These are phyloP conservation scores for Oxystoma pomonae DNA, from an alignment of 2,888 invertebrate species.

Conservation along the genomic window DNA sequence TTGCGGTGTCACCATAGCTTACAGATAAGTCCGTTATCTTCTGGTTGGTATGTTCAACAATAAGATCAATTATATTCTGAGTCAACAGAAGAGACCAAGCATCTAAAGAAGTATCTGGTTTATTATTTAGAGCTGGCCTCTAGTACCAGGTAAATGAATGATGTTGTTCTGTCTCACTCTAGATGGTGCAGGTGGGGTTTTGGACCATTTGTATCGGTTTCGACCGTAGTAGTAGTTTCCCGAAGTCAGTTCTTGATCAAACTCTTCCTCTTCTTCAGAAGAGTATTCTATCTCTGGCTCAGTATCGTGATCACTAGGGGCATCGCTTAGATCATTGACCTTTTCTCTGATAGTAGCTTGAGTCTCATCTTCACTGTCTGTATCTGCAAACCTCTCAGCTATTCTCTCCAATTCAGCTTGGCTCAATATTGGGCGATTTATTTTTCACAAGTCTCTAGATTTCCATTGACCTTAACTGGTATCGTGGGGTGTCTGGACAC, in stretches of 20 bases:
- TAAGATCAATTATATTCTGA: constrained; percentile 10
- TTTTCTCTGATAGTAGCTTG: neutral
- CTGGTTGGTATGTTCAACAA: constrained; percentile 14
- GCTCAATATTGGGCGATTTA: neutral
- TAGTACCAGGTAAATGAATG: constrained; percentile 12
- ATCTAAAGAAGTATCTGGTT: constrained; percentile 15
- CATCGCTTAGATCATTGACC: neutral
- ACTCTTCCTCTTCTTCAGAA: constrained; percentile 6
- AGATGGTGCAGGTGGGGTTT: constrained; percentile 12
- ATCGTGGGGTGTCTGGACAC: constrained; percentile 4
- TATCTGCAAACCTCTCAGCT: neutral
- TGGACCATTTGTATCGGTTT: constrained; percentile 15
- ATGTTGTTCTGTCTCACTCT: constrained; percentile 12
- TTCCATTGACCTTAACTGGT: neutral
- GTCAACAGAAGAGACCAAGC: constrained; percentile 17
- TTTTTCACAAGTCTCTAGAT: neutral
- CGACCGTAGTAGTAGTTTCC: constrained; percentile 14
- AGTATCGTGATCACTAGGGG: constrained; percentile 7
- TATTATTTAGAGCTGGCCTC: constrained; percentile 8
- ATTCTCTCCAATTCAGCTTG: neutral
- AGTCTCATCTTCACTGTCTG: neutral
- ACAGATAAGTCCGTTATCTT: constrained; percentile 6
- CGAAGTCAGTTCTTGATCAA: constrained; percentile 6
- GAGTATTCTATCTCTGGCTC: constrained; percentile 3
- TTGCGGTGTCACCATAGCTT: constrained; percentile 3